phyloP scores from a whole-genome alignment of 2,113 vertebrate species.

The Rhea americana region DNA sequence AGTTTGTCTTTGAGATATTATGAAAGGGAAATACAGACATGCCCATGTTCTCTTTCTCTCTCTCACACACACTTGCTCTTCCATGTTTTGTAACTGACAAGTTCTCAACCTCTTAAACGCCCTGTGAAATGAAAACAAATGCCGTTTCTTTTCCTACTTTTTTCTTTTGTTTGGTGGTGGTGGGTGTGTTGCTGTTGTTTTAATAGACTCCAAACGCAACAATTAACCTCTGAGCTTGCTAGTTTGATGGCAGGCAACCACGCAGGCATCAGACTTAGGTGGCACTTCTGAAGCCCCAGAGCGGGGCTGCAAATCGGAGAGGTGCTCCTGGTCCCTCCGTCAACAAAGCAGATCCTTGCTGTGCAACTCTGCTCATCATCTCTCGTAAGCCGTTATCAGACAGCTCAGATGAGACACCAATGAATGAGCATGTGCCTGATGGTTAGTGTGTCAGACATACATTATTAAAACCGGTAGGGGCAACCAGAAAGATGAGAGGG shows the following conservation, averaged over 20 bases:
- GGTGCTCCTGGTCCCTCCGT: conserved; percentile 23
- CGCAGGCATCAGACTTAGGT: conserved; percentile 34
- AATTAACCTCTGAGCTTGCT: conserved; percentile 54
- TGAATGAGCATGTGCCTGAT: conserved; percentile 55
- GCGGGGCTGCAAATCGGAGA: conserved; percentile 74
- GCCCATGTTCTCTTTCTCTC: not conserved
- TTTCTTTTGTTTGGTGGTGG: too few relatives aligned
- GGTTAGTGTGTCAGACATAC: conserved; percentile 67
- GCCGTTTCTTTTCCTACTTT: not conserved
- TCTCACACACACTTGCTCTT: not conserved
- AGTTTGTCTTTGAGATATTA: conserved; percentile 14
- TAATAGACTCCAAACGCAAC: not conserved
- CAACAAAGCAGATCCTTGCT: conserved; percentile 66
- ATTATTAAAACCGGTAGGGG: conserved; percentile 67
- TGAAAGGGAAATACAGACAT: not conserved
- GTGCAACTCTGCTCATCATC: conserved; percentile 61
- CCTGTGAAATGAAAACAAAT: not conserved
- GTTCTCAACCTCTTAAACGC: not conserved
- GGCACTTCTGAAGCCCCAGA: conserved; percentile 53
- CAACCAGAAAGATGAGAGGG: conserved; percentile 41
- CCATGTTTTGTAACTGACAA: not conserved
- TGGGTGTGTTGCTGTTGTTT: not conserved
- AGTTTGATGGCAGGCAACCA: conserved; percentile 42
- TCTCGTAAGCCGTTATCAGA: conserved; percentile 59
- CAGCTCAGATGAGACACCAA: conserved; percentile 70